Conservation (phyloP, 1,140 invertebrate species). For the Drosophila funebris region DNA sequence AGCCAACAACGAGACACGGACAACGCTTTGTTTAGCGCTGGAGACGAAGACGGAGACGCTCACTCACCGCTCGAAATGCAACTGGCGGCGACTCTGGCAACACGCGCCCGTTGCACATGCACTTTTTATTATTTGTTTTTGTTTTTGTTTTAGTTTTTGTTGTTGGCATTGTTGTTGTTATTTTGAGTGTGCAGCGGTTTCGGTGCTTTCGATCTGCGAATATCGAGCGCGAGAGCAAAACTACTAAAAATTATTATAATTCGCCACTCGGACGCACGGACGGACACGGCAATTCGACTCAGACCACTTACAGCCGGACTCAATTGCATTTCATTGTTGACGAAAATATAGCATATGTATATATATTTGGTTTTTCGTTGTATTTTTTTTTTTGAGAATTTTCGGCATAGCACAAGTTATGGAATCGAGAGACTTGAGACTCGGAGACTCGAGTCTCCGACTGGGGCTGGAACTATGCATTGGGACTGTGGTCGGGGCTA, state of each 20-base stretch:
- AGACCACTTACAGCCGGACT: constrained; percentile 48
- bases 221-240: constrained; percentile 61
- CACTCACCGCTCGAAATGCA: constrained; percentile 81
- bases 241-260: constrained; percentile 57
- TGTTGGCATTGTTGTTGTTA: constrained; percentile 23
- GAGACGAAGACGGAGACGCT: constrained; percentile 62
- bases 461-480: neutral
- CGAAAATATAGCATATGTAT: too few species aligned
- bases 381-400: constrained; percentile 54
- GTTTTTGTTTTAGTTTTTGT: constrained; percentile 27
- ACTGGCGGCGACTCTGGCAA: constrained; percentile 65
- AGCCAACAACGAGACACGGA: neutral
- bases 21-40: constrained; percentile 63
- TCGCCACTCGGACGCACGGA: constrained; percentile 41
- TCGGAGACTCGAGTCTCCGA: neutral
- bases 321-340: constrained; percentile 80
- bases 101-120: constrained; percentile 77
- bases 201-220: constrained; percentile 44
- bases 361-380: constrained; percentile 35
- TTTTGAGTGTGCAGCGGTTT: constrained; percentile 47
- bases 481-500: neutral
- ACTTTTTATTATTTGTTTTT: constrained; percentile 62
- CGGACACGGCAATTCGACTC: constrained; percentile 57
- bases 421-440: constrained; percentile 39
- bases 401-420: constrained; percentile 64